Evolutionary conservation across 1,140 invertebrate genomes (phyloP).

Genomic region (Diabrotica undecimpunctata): DNA sequence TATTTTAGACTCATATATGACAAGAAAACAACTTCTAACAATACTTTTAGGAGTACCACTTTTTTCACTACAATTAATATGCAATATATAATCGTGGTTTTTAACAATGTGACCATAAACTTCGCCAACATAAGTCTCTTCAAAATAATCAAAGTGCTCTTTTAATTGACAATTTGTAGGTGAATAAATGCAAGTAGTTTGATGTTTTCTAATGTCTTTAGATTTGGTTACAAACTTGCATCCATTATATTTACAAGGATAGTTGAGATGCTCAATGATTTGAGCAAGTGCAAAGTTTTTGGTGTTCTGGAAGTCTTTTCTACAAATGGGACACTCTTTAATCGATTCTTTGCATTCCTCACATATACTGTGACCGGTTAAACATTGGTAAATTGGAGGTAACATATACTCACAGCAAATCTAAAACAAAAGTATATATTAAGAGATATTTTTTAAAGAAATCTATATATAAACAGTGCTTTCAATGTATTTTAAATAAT

Average conservation of each 20-base stretch:
- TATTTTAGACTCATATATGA: constrained; percentile 5
- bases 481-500: no score
- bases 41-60: neutral
- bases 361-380: constrained; percentile 75
- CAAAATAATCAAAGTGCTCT: constrained; percentile 19
- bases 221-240: constrained; percentile 23
- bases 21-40: neutral
- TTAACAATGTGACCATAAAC: constrained; percentile 24
- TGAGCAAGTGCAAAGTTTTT: constrained; percentile 73
- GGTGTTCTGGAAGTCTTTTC: constrained; percentile 65
- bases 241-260: constrained; percentile 26
- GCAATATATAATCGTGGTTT: constrained; percentile 26
- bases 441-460: no score
- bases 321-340: constrained; percentile 67
- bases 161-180: constrained; percentile 24
- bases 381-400: constrained; percentile 71
- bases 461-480: no score
- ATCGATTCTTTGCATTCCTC: constrained; percentile 63
- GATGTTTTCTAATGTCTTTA: constrained; percentile 25
- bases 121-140: constrained; percentile 1
- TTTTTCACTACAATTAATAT: constrained; percentile 19
- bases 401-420: constrained; percentile 70
- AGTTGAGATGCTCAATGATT: constrained; percentile 33
- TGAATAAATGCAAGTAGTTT: constrained; percentile 24
- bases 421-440: neutral